phyloP scores from a whole-genome alignment of 2,113 vertebrate genomes.

The Picathartes gymnocephalus region DNA sequence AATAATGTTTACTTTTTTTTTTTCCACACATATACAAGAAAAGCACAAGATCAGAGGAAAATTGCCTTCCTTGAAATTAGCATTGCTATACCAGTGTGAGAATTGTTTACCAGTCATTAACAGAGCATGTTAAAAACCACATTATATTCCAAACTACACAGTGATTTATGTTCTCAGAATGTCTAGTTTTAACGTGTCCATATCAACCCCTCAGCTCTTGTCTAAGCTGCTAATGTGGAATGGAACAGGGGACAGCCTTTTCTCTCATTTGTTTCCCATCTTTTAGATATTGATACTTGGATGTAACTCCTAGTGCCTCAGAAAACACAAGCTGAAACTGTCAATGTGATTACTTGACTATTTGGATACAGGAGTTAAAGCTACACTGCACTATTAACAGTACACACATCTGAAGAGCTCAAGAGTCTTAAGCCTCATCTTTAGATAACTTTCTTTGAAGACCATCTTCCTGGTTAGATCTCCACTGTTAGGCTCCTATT shows the following conservation, averaged over 20 bases:
- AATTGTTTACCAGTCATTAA: neutral
- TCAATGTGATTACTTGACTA: neutral
- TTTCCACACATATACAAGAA: too few relatives aligned
- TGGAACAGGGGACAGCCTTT: rapidly evolving
- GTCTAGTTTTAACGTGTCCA: neutral
- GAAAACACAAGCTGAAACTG: neutral
- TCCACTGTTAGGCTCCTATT: neutral
- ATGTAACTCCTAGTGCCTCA: neutral
- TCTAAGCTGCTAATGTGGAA: neutral
- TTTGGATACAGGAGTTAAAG: neutral
- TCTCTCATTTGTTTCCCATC: neutral
- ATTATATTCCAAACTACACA: neutral
- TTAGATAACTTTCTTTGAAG: neutral
- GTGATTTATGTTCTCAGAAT: neutral
- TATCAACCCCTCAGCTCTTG: neutral
- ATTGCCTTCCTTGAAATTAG: neutral
- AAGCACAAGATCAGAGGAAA: neutral
- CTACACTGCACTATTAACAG: neutral
- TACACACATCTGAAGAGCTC: neutral
- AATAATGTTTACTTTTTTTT: neutral
- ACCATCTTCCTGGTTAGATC: neutral
- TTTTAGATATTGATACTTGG: neutral
- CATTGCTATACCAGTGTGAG: neutral
- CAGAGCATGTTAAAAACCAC: neutral
- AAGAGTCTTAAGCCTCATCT: neutral